phyloP scores from a whole-genome alignment of 2,797 vertebrate species.

The Pipistrellus kuhlii region DNA sequence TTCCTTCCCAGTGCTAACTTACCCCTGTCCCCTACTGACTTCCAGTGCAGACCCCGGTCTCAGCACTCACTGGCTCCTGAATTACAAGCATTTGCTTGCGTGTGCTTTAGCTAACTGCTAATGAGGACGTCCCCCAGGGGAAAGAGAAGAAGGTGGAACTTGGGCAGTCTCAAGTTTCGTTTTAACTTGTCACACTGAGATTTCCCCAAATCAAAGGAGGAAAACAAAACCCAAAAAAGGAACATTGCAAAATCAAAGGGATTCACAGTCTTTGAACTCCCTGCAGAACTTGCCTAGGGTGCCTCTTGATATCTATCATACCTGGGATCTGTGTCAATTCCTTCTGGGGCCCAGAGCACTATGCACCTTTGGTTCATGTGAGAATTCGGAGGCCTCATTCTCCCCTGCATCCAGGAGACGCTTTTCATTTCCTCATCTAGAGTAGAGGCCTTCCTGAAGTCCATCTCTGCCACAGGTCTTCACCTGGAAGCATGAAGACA shows the following conservation, averaged over 20 bases:
- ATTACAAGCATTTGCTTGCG: not conserved
- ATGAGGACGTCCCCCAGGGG: not conserved
- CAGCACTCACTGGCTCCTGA: not conserved
- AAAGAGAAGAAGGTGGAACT: not conserved
- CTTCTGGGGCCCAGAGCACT: not conserved
- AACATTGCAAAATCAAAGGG: slow-evolving; percentile 28
- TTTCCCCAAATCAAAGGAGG: slow-evolving; percentile 46
- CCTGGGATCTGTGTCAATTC: not conserved
- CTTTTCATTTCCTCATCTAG: not conserved
- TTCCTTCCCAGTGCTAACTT: not conserved
- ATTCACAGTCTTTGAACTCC: not conserved
- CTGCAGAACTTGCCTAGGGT: not conserved
- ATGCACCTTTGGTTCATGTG: not conserved
- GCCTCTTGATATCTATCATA: rapidly evolving
- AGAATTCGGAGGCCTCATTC: not conserved
- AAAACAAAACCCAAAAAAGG: slow-evolving; percentile 32
- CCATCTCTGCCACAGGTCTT: not conserved
- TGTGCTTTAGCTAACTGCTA: not conserved
- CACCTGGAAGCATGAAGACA: not conserved
- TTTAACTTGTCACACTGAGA: not conserved
- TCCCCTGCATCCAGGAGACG: not conserved
- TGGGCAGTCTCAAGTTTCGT: not conserved
- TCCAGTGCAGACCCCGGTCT: too few species aligned
- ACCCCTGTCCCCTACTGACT: not conserved
- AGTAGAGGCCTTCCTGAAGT: not conserved